phyloP scores from a whole-genome alignment of 1,140 invertebrate genomes.

The Neodiprion virginianus region DNA sequence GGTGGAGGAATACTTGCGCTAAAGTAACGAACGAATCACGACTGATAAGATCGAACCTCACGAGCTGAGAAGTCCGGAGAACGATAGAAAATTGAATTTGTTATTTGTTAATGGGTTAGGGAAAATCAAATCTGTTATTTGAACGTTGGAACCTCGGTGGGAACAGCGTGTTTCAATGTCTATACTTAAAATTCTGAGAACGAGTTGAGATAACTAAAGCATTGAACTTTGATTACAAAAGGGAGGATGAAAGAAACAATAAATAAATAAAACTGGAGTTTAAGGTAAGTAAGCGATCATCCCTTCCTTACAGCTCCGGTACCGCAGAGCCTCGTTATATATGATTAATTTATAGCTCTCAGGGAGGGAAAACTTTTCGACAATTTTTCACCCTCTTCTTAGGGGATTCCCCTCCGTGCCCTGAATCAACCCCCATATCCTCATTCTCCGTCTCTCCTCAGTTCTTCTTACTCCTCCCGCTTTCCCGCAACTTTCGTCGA shows the following conservation, averaged over 20 bases:
- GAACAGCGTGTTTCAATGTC: too few species aligned
- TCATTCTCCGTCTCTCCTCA: not conserved
- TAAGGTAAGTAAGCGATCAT: not conserved
- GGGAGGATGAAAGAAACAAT: not conserved
- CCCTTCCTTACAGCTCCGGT: not conserved
- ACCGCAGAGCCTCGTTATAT: not conserved
- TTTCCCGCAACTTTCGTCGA: not conserved
- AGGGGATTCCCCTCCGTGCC: not conserved
- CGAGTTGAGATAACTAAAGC: too few species aligned
- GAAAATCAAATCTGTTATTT: too few species aligned
- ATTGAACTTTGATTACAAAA: too few species aligned
- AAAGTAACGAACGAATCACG: too few species aligned
- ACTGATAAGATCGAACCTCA: too few species aligned
- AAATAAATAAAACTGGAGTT: not conserved
- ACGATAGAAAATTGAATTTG: too few species aligned
- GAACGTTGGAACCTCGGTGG: too few species aligned
- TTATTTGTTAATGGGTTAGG: too few species aligned
- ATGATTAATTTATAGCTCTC: not conserved
- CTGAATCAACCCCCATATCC: not conserved
- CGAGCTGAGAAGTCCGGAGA: too few species aligned
- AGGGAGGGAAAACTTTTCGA: not conserved
- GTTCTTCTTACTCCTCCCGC: not conserved
- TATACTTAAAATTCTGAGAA: too few species aligned
- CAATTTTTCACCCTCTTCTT: not conserved
- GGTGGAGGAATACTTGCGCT: too few species aligned